Conservation (phyloP, 2,888 invertebrate genomes). For the Cerastis rubricosa region DNA sequence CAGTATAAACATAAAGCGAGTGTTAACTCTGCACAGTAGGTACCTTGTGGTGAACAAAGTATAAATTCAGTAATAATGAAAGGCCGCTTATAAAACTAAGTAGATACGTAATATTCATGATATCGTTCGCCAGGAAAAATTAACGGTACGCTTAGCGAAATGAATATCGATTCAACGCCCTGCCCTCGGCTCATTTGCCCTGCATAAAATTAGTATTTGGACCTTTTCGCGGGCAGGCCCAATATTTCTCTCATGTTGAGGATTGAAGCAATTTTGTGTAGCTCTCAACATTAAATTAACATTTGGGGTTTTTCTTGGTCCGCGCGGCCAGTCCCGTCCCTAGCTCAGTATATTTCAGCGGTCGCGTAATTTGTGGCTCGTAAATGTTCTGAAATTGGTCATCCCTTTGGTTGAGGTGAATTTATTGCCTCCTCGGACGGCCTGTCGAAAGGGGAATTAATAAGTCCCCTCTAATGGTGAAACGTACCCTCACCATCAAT, state of each 20-base stretch:
- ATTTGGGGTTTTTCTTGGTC: constrained; percentile 88
- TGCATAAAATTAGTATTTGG: constrained; percentile 88
- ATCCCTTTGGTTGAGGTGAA: constrained; percentile 91
- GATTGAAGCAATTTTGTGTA: constrained; percentile 87
- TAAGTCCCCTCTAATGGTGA: constrained; percentile 91
- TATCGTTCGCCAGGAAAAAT: constrained; percentile 82
- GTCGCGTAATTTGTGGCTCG: constrained; percentile 91
- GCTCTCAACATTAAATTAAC: constrained; percentile 90
- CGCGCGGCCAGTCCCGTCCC: constrained; percentile 83
- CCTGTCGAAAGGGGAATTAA: constrained; percentile 91
- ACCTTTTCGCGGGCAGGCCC: constrained; percentile 83
- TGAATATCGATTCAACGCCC: constrained; percentile 86
- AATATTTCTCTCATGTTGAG: constrained; percentile 87
- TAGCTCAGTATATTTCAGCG: constrained; percentile 89
- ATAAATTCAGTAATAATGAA: constrained; percentile 69
- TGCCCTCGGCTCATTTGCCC: constrained; percentile 85
- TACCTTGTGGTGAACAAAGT: constrained; percentile 53
- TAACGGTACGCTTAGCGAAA: constrained; percentile 85
- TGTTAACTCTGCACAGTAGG: constrained; percentile 39
- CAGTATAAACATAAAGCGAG: constrained; percentile 20
- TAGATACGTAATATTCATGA: constrained; percentile 81
- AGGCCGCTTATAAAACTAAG: constrained; percentile 71
- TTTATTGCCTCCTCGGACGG: constrained; percentile 90
- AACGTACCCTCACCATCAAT: constrained; percentile 90
- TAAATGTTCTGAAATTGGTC: constrained; percentile 91